Conservation (phyloP, 2,113 vertebrate species). For the Channa maculata region DNA sequence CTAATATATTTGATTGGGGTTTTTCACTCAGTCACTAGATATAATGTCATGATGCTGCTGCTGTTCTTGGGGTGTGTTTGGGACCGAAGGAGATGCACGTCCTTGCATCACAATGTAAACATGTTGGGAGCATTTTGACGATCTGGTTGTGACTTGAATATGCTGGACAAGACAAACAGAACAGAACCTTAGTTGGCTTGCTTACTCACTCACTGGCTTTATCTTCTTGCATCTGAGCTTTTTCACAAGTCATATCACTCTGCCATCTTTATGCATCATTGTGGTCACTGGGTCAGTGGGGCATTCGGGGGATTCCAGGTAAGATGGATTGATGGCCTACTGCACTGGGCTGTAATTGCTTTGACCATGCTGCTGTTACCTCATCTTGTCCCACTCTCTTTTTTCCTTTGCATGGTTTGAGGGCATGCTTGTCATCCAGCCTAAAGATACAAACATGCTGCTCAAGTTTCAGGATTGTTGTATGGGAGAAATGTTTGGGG, state of each 20-base stretch:
- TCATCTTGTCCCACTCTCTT: background rate
- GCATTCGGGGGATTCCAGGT: slow-evolving; percentile 47
- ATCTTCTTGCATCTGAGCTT: slow-evolving; percentile 27
- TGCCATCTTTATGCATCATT: slow-evolving; percentile 26
- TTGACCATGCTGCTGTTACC: slow-evolving; percentile 4
- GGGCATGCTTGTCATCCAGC: slow-evolving; percentile 31
- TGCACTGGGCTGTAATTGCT: slow-evolving; percentile 7
- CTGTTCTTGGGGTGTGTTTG: slow-evolving; percentile 23
- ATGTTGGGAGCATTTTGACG: background rate
- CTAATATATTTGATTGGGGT: background rate
- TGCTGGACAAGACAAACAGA: slow-evolving; percentile 14
- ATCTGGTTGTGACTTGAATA: background rate
- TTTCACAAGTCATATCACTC: slow-evolving; percentile 24
- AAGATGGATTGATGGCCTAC: slow-evolving; percentile 29
- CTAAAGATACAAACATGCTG: slow-evolving; percentile 54
- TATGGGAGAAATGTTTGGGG: slow-evolving; percentile 8
- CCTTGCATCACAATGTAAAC: slow-evolving; percentile 7
- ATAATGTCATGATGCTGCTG: slow-evolving; percentile 19
- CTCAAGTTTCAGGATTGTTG: slow-evolving; percentile 1
- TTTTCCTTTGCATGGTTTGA: background rate
- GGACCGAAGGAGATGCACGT: background rate
- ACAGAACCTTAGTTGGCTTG: slow-evolving; percentile 3
- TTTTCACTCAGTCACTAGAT: slow-evolving; percentile 4
- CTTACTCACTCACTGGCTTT: slow-evolving; percentile 30
- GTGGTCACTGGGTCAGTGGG: slow-evolving; percentile 14